Percentiles rank a stretch among this genome's conserved stretches.
phyloP scores from a whole-genome alignment of 2,113 vertebrate species.

The Tympanuchus pallidicinctus region DNA sequence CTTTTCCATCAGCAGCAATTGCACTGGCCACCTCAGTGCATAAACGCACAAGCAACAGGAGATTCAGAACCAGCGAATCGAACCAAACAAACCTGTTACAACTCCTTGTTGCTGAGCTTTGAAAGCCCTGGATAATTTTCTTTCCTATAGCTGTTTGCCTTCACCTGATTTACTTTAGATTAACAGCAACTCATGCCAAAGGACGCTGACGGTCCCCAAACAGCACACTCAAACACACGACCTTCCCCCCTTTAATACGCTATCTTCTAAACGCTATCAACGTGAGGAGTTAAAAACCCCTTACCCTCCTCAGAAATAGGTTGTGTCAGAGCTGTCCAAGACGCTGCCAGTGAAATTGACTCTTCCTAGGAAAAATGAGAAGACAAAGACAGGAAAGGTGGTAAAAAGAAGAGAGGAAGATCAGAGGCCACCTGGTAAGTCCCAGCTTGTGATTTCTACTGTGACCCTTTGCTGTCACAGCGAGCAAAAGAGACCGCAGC shows the following conservation, averaged over 20 bases:
- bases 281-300: slow-evolving; percentile 39
- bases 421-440: slow-evolving; percentile 62
- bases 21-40: neutral
- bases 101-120: neutral
- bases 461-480: slow-evolving; percentile 63
- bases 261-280: neutral
- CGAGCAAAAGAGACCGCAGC: slow-evolving; percentile 44
- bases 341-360: slow-evolving; percentile 51
- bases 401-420: slow-evolving; percentile 23
- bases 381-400: neutral
- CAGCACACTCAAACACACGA: neutral
- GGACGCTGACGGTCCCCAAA: neutral
- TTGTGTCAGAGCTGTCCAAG: slow-evolving; percentile 37
- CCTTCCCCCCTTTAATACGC: neutral
- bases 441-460: slow-evolving; percentile 56
- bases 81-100: neutral
- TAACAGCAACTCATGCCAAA: neutral
- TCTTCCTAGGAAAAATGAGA: slow-evolving; percentile 56
- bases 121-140: neutral
- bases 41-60: neutral
- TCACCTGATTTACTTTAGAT: slow-evolving; percentile 11
- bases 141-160: neutral
- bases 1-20: neutral
- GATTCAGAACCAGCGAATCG: neutral
- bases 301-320: slow-evolving; percentile 77